Percentiles rank a stretch among this genome's conserved stretches.
These are phyloP conservation scores for Pseudocheirus occidentalis DNA, from an alignment of 2,797 vertebrate species.

Conservation along the genomic window DNA sequence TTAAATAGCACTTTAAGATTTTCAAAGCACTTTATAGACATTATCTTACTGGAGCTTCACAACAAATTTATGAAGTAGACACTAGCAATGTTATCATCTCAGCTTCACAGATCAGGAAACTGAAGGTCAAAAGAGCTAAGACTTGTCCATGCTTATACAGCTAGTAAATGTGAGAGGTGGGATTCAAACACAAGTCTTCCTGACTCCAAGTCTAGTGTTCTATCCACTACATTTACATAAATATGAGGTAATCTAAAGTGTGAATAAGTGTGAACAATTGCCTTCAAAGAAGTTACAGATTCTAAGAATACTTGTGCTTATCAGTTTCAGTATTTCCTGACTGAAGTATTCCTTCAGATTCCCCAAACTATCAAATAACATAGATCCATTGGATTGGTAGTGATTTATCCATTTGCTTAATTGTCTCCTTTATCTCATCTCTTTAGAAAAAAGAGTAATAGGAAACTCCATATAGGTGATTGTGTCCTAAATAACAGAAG, in stretches of 20 bases:
- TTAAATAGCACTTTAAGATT: background rate
- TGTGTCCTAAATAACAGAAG: background rate
- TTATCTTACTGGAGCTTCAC: background rate
- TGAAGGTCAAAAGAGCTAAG: background rate
- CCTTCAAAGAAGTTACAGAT: conserved; percentile 4
- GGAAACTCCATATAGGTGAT: background rate
- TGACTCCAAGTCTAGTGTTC: background rate
- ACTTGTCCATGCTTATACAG: background rate
- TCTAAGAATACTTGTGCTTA: conserved; percentile 28
- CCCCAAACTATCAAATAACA: conserved; percentile 7
- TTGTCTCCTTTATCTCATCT: background rate
- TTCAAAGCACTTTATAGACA: background rate
- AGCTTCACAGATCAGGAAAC: background rate
- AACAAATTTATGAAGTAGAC: background rate
- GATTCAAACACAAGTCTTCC: background rate
- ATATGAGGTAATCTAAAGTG: background rate
- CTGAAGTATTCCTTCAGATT: conserved; percentile 14
- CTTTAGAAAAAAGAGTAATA: background rate
- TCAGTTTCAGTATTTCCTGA: conserved; percentile 17
- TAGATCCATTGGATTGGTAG: background rate
- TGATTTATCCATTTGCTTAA: background rate
- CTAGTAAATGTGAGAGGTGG: background rate
- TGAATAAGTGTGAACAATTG: background rate
- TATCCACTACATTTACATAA: background rate
- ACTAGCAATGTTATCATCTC: background rate